Evolutionary conservation across 2,797 vertebrate genomes (phyloP).

Genomic region (Lepus townsendii): DNA sequence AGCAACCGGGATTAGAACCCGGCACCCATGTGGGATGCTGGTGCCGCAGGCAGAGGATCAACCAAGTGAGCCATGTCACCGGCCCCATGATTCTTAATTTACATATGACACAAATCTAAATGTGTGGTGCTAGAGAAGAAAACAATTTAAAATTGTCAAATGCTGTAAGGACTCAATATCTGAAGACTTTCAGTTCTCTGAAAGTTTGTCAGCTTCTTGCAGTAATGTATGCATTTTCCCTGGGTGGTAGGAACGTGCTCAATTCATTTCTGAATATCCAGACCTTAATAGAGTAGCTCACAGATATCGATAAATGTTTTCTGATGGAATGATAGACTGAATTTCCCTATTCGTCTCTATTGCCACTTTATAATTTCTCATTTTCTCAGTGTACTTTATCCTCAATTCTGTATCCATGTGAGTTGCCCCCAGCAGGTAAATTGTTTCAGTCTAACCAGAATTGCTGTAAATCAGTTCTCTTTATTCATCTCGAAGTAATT

Average conservation of each 20-base stretch:
- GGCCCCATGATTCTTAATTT: not conserved
- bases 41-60: no score
- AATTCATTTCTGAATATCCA: slow-evolving; percentile 19
- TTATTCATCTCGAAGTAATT: slow-evolving; percentile 70
- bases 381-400: not conserved
- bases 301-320: not conserved
- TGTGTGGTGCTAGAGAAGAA: slow-evolving; percentile 46
- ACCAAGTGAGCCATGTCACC: no score
- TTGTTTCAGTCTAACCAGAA: slow-evolving; percentile 58
- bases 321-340: not conserved
- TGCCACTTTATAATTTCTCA: slow-evolving; percentile 65
- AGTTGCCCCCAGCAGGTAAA: slow-evolving; percentile 63
- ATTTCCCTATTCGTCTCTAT: slow-evolving; percentile 18
- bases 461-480: slow-evolving; percentile 66
- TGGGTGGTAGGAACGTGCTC: not conserved
- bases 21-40: no score
- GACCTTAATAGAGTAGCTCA: not conserved
- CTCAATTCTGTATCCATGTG: not conserved
- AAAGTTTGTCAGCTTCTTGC: not conserved
- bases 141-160: slow-evolving; percentile 29
- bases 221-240: not conserved
- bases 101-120: slow-evolving; percentile 45
- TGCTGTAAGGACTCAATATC: not conserved
- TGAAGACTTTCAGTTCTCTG: not conserved
- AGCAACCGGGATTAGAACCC: no score